Evolutionary conservation across 2,797 vertebrate genomes (phyloP).

Genomic region (Meriones psammophilus): DNA sequence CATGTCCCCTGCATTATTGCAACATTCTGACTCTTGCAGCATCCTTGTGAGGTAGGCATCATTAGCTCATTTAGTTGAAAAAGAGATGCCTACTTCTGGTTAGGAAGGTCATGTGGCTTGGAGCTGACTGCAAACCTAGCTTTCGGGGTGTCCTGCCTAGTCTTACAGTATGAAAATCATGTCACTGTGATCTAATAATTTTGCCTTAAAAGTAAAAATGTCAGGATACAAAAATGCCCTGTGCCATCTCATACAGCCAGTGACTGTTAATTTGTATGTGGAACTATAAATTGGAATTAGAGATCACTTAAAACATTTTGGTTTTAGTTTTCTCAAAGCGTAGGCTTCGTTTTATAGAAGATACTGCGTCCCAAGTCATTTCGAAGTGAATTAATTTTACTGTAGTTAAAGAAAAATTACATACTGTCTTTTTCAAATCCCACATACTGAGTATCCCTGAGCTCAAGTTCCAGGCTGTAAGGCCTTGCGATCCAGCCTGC

Average conservation of each 20-base stretch:
- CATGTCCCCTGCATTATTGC: neutral
- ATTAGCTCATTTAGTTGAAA: neutral
- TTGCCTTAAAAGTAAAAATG: conserved; percentile 24
- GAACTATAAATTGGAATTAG: neutral
- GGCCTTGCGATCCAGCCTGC: neutral
- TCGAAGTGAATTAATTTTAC: conserved; percentile 51
- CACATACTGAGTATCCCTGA: neutral
- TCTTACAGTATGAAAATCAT: neutral
- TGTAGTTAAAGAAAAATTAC: neutral
- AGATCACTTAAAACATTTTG: conserved; percentile 20
- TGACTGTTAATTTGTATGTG: neutral
- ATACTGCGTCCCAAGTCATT: conserved; percentile 58
- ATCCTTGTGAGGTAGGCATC: neutral
- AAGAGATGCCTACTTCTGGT: neutral
- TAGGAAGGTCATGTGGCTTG: neutral
- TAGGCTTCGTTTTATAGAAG: conserved; percentile 11
- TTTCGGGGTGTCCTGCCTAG: conserved; percentile 11
- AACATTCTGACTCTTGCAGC: neutral
- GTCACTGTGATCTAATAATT: conserved; percentile 40
- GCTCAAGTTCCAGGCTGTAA: neutral
- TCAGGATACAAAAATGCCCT: neutral
- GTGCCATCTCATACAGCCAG: neutral
- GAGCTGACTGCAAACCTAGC: neutral
- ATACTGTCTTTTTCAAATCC: conserved; percentile 36
- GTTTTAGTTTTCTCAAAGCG: neutral